phyloP scores from a whole-genome alignment of 2,113 vertebrate species.

The Notarius quadriscutis region DNA sequence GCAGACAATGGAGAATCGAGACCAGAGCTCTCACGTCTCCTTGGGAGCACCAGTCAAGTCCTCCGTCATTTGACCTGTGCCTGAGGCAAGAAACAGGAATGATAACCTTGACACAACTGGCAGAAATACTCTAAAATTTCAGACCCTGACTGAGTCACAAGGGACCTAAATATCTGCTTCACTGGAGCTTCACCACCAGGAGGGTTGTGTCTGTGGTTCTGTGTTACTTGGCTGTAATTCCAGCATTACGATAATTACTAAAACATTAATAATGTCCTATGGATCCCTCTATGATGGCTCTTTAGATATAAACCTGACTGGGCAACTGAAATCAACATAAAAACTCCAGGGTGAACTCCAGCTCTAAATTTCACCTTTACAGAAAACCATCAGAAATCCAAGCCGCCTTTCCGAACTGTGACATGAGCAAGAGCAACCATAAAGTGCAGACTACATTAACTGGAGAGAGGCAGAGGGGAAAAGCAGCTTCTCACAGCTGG shows the following conservation, averaged over 20 bases:
- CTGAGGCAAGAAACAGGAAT: constrained; percentile 12
- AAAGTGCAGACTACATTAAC: constrained; percentile 15
- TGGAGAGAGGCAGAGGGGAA: constrained; percentile 15
- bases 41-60: neutral
- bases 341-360: neutral
- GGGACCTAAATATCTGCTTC: neutral
- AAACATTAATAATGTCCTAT: neutral
- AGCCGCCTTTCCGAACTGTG: constrained; percentile 21
- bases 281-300: neutral
- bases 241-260: neutral
- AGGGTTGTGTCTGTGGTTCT: no score
- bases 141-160: neutral
- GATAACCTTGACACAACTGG: constrained; percentile 23
- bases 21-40: constrained; percentile 23
- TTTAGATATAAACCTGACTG: neutral
- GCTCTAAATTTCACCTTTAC: neutral
- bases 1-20: neutral
- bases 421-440: constrained; percentile 37
- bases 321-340: neutral
- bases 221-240: neutral
- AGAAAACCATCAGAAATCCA: neutral
- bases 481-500: constrained; percentile 35
- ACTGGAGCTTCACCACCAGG: constrained; percentile 1
- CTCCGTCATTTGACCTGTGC: constrained; percentile 2
- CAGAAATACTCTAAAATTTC: constrained; percentile 11